Conservation (phyloP, 2,888 invertebrate genomes). For the Nomada goodeniana region DNA sequence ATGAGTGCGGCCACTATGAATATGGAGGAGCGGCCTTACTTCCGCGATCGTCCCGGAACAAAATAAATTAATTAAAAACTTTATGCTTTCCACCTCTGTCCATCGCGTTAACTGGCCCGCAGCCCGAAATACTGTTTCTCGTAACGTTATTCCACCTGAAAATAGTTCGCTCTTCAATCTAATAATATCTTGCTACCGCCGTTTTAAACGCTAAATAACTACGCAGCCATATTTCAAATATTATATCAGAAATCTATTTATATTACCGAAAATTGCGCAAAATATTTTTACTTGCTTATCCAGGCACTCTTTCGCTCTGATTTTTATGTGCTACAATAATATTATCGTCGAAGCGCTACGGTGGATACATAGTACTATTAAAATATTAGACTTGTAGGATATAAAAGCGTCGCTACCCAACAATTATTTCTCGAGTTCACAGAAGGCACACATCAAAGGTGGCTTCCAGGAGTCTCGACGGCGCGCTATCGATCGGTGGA, state of each 20-base stretch:
- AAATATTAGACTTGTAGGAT: background rate
- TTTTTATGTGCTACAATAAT: no score
- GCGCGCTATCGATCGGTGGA: constrained; percentile 71
- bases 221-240: background rate
- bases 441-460: background rate
- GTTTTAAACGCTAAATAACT: background rate
- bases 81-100: background rate
- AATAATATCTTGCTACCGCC: background rate
- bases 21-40: constrained; percentile 26
- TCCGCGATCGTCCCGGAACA: constrained; percentile 1
- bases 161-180: constrained; percentile 4
- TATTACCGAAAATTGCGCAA: background rate
- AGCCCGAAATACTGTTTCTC: constrained; percentile 3
- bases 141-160: background rate
- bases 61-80: constrained; percentile 52
- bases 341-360: no score
- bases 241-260: background rate
- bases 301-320: no score
- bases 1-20: constrained; percentile 35
- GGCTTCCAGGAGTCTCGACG: constrained; percentile 49
- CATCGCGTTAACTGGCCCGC: background rate
- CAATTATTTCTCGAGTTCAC: background rate
- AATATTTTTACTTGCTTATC: background rate
- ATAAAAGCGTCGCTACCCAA: background rate
- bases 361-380: no score